phyloP scores from a whole-genome alignment of 37 sponge, comb jelly and placozoan genomes.

The Chondrosia reniformis region DNA sequence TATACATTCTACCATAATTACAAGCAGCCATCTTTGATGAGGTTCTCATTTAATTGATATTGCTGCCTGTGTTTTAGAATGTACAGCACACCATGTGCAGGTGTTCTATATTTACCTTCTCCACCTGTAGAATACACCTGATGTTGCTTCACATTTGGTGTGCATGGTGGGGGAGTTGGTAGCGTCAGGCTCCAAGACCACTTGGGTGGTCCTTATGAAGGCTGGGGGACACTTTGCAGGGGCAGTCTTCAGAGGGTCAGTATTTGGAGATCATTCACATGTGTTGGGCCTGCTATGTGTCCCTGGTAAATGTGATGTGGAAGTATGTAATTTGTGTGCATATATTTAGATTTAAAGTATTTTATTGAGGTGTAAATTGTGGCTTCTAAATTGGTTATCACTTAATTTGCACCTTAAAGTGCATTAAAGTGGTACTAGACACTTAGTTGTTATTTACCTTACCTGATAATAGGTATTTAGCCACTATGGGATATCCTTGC shows the following conservation, averaged over 20 bases:
- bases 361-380: no score
- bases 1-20: no score
- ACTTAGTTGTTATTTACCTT: neutral
- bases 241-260: conserved; percentile 85
- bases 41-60: no score
- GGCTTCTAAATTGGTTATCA: no score
- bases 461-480: neutral
- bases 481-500: neutral
- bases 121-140: neutral
- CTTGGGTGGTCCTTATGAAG: conserved; percentile 72
- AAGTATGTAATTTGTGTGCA: no score
- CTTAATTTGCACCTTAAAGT: no score
- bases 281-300: neutral
- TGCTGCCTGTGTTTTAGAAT: no score
- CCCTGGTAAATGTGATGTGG: neutral
- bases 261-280: neutral
- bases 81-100: no score
- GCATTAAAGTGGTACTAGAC: no score
- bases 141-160: neutral
- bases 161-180: neutral
- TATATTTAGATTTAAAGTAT: neutral
- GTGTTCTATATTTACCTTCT: neutral
- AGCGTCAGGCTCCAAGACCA: neutral
- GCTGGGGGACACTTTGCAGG: conserved; percentile 95
- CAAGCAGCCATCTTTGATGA: no score